phyloP scores from a whole-genome alignment of 2,797 vertebrate genomes.

The Cetoscarus ocellatus region DNA sequence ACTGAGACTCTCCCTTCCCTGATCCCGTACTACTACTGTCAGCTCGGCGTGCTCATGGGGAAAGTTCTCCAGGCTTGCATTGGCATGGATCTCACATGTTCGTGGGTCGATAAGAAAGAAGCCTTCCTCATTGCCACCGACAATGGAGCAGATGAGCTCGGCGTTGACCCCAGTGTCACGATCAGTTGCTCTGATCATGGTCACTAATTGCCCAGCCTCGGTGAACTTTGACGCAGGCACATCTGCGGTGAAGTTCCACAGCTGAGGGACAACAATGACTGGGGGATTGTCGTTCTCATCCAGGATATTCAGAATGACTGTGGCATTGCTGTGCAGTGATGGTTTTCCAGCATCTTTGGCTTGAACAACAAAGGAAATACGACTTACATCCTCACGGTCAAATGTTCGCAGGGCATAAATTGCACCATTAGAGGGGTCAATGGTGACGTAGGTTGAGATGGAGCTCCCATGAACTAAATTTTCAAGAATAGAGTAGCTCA shows the following conservation, averaged over 20 bases:
- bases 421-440: constrained; percentile 95
- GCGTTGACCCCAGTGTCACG: constrained; percentile 94
- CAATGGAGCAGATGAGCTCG: constrained; percentile 92
- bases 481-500: constrained; percentile 95
- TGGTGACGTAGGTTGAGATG: constrained; percentile 94
- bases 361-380: constrained; percentile 93
- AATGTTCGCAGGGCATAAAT: constrained; percentile 95
- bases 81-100: constrained; percentile 93
- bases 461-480: constrained; percentile 89
- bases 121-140: constrained; percentile 89
- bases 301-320: constrained; percentile 90
- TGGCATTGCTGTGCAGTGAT: constrained; percentile 89
- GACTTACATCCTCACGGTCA: constrained; percentile 94
- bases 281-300: constrained; percentile 97
- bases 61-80: constrained; percentile 89
- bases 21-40: constrained; percentile 90
- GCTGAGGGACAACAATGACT: constrained; percentile 88
- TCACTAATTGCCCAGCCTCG: constrained; percentile 88
- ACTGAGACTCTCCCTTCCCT: constrained; percentile 90
- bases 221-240: constrained; percentile 90
- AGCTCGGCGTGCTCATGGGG: constrained; percentile 88
- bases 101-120: constrained; percentile 92
- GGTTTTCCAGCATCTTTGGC: constrained; percentile 92
- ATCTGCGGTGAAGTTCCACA: constrained; percentile 93
- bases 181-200: constrained; percentile 90